Percentiles rank a stretch among this genome's conserved stretches.
These are phyloP conservation scores for Harpalus rufipes DNA, from an alignment of 2,888 invertebrate species.

Conservation along the genomic window DNA sequence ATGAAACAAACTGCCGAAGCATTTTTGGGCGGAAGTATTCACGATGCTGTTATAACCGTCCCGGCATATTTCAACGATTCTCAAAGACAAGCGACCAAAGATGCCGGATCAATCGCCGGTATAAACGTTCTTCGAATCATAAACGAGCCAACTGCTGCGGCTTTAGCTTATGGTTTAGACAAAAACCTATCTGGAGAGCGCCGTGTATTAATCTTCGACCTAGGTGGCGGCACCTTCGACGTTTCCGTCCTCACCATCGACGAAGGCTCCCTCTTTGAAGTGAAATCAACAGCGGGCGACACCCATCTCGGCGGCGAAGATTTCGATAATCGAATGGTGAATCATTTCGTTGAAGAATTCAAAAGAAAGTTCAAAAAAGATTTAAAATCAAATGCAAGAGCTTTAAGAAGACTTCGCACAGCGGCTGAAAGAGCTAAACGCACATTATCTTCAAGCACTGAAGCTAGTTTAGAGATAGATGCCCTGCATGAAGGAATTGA, in stretches of 20 bases:
- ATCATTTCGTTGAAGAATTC: slow-evolving; percentile 81
- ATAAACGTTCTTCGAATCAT: slow-evolving; percentile 90
- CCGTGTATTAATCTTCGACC: slow-evolving; percentile 83
- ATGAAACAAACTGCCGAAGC: slow-evolving; percentile 86
- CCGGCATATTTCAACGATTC: slow-evolving; percentile 87
- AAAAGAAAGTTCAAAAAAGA: slow-evolving; percentile 78
- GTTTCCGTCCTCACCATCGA: slow-evolving; percentile 91
- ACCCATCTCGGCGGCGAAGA: slow-evolving; percentile 91
- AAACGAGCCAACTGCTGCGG: slow-evolving; percentile 89
- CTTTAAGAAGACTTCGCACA: slow-evolving; percentile 77
- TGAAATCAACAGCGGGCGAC: slow-evolving; percentile 90
- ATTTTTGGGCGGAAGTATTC: slow-evolving; percentile 83
- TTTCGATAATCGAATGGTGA: slow-evolving; percentile 80
- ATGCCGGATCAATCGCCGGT: slow-evolving; percentile 87
- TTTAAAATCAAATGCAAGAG: slow-evolving; percentile 76
- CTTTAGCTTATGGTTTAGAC: slow-evolving; percentile 85
- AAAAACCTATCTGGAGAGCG: slow-evolving; percentile 83
- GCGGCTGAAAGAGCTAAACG: slow-evolving; percentile 80
- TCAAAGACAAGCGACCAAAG: slow-evolving; percentile 88
- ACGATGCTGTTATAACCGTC: slow-evolving; percentile 88
- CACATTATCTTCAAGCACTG: slow-evolving; percentile 78
- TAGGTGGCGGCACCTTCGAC: slow-evolving; percentile 86
- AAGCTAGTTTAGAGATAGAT: slow-evolving; percentile 79
- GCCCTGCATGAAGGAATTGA: slow-evolving; percentile 78
- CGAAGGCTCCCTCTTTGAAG: slow-evolving; percentile 87